A percentile compares a stretch with the other conserved stretches of the same genome.
These are phyloP conservation scores for Craseonycteris thonglongyai DNA, from an alignment of 2,113 vertebrate species.

Conservation along the genomic window DNA sequence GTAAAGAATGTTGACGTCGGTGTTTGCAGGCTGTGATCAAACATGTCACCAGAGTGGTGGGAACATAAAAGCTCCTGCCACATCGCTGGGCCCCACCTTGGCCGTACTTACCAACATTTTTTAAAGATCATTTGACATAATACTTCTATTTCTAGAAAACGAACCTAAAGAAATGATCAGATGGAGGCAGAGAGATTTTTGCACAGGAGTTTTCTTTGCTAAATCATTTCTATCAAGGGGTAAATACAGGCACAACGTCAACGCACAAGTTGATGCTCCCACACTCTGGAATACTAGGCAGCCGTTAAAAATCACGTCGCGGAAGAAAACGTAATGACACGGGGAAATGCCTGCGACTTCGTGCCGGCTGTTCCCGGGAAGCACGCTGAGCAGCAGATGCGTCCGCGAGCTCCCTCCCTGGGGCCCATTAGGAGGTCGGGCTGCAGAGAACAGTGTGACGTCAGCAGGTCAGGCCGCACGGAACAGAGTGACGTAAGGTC, in stretches of 20 bases:
- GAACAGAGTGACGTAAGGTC: background rate
- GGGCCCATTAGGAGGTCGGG: background rate
- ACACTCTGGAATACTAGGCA: background rate
- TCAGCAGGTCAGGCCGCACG: background rate
- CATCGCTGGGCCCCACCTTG: background rate
- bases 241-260: background rate
- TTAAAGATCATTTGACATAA: background rate
- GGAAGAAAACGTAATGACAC: background rate
- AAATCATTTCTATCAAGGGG: background rate
- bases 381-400: background rate
- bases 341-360: background rate
- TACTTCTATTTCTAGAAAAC: background rate
- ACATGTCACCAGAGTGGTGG: background rate
- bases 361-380: background rate
- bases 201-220: background rate
- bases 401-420: background rate
- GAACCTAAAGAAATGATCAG: background rate
- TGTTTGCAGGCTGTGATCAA: background rate
- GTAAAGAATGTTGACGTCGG: background rate
- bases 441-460: background rate
- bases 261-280: background rate
- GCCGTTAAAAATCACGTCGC: background rate
- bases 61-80: no score
- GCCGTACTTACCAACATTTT: background rate
- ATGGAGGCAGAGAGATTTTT: background rate